phyloP scores from a whole-genome alignment of 2,113 vertebrate species.

The Crypturellus undulatus region DNA sequence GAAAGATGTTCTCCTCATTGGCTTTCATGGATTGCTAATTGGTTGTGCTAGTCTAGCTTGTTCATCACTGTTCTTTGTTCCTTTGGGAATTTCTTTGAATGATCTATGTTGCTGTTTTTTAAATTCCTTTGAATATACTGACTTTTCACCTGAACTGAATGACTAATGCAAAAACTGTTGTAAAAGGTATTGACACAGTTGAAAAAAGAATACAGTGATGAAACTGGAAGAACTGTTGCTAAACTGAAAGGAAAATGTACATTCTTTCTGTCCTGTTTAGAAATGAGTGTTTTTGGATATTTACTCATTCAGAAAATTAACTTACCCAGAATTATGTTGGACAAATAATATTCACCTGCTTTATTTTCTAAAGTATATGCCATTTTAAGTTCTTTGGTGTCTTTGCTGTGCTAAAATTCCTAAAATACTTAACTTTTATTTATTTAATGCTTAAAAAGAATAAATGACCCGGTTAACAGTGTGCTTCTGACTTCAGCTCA shows the following conservation, averaged over 20 bases:
- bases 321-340: not conserved
- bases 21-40: not conserved
- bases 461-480: not conserved
- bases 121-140: not conserved
- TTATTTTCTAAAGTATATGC: not conserved
- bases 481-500: not conserved
- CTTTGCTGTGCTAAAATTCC: not conserved
- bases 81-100: not conserved
- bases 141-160: not conserved
- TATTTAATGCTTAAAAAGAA: not conserved
- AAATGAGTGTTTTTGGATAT: not conserved
- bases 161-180: not conserved
- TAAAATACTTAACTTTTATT: not conserved
- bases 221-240: not conserved
- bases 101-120: not conserved
- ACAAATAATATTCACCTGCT: not conserved
- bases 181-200: not conserved
- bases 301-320: not conserved
- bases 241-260: not conserved
- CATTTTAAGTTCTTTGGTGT: not conserved
- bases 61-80: not conserved
- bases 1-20: not conserved
- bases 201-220: not conserved
- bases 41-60: not conserved
- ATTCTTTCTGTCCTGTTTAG: not conserved